Base-by-base conservation (phyloP, 2,888 invertebrate species). In the Mythimna lalbum region DNA sequence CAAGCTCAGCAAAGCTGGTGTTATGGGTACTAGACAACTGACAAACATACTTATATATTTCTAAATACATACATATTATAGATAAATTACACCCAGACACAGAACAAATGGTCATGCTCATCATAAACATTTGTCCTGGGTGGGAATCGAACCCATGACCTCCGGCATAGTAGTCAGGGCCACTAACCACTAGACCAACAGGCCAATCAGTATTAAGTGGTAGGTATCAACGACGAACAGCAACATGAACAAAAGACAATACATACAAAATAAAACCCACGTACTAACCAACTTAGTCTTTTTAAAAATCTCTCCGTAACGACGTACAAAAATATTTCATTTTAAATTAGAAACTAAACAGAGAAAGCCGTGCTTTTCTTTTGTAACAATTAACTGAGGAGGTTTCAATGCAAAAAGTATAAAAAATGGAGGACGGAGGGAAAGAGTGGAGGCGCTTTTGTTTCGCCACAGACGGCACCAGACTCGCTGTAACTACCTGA, bases 271-370 rank as follows among this genome's bases (percentile, higher is more conserved):
- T 21, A 31, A 50, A 50, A 47, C 5, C 36, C 36, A 47, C 21
- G 12, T 4, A 27, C 27, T 27, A 4, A 23, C 1, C 36, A n/a
- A 47, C n/a, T 14, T 14, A 21, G 43, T 62, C 4, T 68, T 61
- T 79, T 47, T n/a, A 3, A 21, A n/a, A 80, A 78, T 78, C 59
- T 76, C 68, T 69, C 63, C 64, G 19, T 80, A 75, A 77, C 60
- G 70, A 71, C 69, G 71, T 57, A 80, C 63, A 63, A 62, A 83
- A 78, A 79, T 81, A 81, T 78, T 76, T 78, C 71, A 76, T 76
- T 79, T 81, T 67, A 79, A 83, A 83, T 84, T 84, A 84, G 85
- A 84, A 83, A 84, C 81, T 79, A 50, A 75, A 69, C 73, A 75
- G 75, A 73, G 83, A 84, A 84, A 84, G 84, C 75, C 49, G 52